Base-by-base conservation (phyloP, 1,140 invertebrate species). In the Drosophila leontia region DNA sequence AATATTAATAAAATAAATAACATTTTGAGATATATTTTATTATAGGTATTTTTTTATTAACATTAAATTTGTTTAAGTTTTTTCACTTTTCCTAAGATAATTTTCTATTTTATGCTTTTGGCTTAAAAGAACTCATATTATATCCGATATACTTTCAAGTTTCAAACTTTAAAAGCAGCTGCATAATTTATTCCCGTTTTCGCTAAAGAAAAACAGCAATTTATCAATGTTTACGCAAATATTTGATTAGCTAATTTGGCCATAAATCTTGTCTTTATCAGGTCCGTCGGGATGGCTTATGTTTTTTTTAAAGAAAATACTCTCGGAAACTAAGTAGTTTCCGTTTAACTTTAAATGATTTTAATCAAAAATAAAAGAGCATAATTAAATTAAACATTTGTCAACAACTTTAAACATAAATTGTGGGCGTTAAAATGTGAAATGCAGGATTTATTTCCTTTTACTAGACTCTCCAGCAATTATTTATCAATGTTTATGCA, bases 401-500 rank as follows among this genome's bases (percentile, higher is more conserved):
- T 15, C 35, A 37, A 55, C 53, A 55, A 55, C 13, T 39, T 55
- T 55, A 39, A 39, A 55, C 53, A 55, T 55, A 55, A 39, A 39
- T 37, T 55, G 35, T 35, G 51, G 32, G 50, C n/a, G 47, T 13
- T 29, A 48, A 9, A n/a, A 50, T 4, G 13, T 3, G 5, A 39
- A 57, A 26, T 57, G n/a, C 11, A 5, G 0, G n/a, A 41, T 59
- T 42, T 42, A 42, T 59, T 59, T 29, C 29, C 3, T 8, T 64
- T 59, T 57, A 29, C 13, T 2, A 64, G 51, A 42, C 61, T n/a
- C 9, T 37, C 3, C 1, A 15, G 48, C 29, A 59, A 39, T 51
- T 68, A 63, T 68, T 51, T 50, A 23, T 42, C 45, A 48, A 50
- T 69, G 45, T 42, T 41, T 62, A 47, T 63, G 59, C 15, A 64